Conservation (phyloP, 2,113 vertebrate species). For the Meriones unguiculatus region DNA sequence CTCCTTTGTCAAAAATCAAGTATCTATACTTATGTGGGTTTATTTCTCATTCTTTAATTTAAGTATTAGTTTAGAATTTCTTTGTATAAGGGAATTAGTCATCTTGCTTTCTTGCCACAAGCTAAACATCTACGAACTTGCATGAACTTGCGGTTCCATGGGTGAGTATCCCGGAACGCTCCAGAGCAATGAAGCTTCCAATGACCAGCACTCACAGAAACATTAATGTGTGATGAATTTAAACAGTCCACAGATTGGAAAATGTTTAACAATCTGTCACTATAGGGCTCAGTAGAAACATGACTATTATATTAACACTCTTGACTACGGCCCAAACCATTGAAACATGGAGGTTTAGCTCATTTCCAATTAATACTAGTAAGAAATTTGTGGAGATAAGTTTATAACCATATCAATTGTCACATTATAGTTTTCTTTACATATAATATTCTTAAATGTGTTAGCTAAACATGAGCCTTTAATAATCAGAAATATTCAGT, state of each 20-base stretch:
- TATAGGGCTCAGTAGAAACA: not conserved
- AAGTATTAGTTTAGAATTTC: not conserved
- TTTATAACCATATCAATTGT: fast-evolving
- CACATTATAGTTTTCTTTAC: not conserved
- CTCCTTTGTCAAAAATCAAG: too few species aligned
- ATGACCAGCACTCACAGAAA: not conserved
- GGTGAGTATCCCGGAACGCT: not conserved
- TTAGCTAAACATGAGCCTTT: not conserved
- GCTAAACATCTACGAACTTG: not conserved
- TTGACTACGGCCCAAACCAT: too few species aligned
- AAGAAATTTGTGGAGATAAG: not conserved
- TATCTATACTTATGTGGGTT: too few species aligned
- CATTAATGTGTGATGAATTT: not conserved
- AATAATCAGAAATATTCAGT: not conserved
- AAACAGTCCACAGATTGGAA: not conserved
- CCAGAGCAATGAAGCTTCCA: not conserved
- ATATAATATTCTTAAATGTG: not conserved
- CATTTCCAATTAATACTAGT: not conserved
- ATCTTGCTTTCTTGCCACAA: not conserved
- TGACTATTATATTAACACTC: not conserved
- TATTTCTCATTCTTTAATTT: too few species aligned
- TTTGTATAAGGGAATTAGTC: not conserved
- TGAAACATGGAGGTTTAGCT: not conserved
- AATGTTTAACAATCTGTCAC: not conserved
- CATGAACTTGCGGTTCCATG: not conserved